Base-by-base conservation (phyloP, 2,797 vertebrate genomes). In the Steatocranus sp. region DNA sequence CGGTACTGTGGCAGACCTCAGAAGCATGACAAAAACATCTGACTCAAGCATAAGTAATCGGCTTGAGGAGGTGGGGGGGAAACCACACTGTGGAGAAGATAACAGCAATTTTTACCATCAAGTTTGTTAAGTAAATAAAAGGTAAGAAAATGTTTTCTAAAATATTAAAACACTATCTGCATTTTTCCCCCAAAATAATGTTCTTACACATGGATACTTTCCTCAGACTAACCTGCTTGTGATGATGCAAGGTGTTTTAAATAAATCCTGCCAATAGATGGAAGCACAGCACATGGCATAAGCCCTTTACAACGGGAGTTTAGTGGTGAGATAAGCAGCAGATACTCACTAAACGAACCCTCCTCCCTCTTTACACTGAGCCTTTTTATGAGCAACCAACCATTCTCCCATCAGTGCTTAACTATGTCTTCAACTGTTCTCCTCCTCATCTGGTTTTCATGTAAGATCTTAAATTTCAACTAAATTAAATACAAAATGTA, bases 11-110 rank as follows among this genome's bases (percentile, higher is more conserved):
- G 41, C 74, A 78, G 30, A 85, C n/a, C 77, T 48, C 34, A 70
- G 7, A 6, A 8, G 77, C 78, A 77, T 81, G 80, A 88, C 91
- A 88, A 88, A 87, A 89, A 87, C 86, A 66, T 23, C 85, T 73
- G 41, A 30, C 23, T 73, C 17, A 48, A 46, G 3, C 15, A 48
- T 5, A 30, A 48, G 14, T 5, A 11, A 53, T 66, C 15, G 9
- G 17, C 74, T 3, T 2, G n/a, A 50, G 46, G 56, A 0, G 56
- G 56, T 12, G n/a, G 6, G 0, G 0, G n/a, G 34, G 11, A 6
- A 79, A 86, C 76, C 79, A 66, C 49, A 75, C 2, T 7, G 68
- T 74, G 20, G 66, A 51, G 78, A 43, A 58, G 50, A 78, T 30
- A 66, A 23, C 36, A 41, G 12, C 2, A 25, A 25, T 4, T 46